Evolutionary conservation across 1,140 invertebrate genomes (phyloP), one percentile per base, ranked within the genome.

Genomic region (Medauroidea extradentata): DNA sequence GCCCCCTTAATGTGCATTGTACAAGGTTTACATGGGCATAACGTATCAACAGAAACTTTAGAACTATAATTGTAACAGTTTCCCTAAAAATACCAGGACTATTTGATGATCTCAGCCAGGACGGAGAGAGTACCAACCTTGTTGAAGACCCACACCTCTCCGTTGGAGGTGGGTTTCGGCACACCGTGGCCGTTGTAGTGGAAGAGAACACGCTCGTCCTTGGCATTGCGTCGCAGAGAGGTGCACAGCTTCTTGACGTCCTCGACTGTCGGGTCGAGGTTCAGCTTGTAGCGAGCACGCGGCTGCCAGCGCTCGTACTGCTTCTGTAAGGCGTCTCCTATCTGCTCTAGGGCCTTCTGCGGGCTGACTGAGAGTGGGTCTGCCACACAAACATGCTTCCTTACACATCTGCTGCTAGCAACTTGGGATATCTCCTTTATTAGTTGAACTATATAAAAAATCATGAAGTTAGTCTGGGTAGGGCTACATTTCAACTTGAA

Each of bases 141-240:
- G 79, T 99, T 99, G 76, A 99, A 99, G 3, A 99, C 96, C 98
- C 98, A 99, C 69, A 99, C 96, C 84, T 99, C 97, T 13, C 98
- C 97, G 80, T 99, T 99, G 25, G 85, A 83, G 8, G 98, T 99
- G 34, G 98, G 97, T 77, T 91, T 93, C 41, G 98, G 98, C 52
- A 99, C 98, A 44, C 97, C 98, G 77, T 99, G 98, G 0, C 98
- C 98, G 79, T 99, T 99, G 73, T 99, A 99, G 78, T 99, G 97
- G 80, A 99, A 99, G 5, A 99, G 79, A 21, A 99, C 96, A 65
- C 98, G 82, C 72, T 99, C 98, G 67, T 99, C 97, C 79, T 99
- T 99, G 0, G 98, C 96, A 80, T 97, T 99, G 65, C 95, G 81
- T n/a, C 98, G 80, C 51, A 99, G 77, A 9, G 94, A 96, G 21